These are phyloP conservation scores for Polyploca ridens DNA, from an alignment of 2,888 invertebrate species.

Conservation along the genomic window DNA sequence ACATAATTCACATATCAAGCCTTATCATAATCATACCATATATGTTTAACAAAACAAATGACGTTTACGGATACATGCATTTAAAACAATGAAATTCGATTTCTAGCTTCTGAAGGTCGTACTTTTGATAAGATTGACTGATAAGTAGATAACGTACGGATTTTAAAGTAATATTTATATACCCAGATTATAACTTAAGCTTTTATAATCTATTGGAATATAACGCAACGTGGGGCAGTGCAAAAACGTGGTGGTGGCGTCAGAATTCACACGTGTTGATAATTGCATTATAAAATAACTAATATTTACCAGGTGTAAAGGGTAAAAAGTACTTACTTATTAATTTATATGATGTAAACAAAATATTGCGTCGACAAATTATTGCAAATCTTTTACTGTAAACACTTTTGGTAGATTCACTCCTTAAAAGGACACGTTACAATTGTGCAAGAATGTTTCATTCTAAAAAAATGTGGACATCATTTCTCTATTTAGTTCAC, in stretches of 20 bases:
- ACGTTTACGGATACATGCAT: conserved; percentile 26
- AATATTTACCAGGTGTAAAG: too few species aligned
- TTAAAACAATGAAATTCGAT: conserved; percentile 10
- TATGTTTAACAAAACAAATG: background rate
- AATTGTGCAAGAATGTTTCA: too few species aligned
- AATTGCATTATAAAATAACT: conserved; percentile 8
- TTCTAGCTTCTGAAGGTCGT: conserved; percentile 5
- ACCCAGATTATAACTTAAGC: conserved; percentile 12
- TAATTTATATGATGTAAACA: too few species aligned
- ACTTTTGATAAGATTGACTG: background rate
- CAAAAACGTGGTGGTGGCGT: background rate
- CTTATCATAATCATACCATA: conserved; percentile 1
- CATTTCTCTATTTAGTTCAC: too few species aligned
- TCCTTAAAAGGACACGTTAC: too few species aligned
- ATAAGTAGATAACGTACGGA: conserved; percentile 9
- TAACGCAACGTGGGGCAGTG: background rate
- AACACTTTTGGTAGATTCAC: too few species aligned
- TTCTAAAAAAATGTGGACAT: too few species aligned
- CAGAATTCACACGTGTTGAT: conserved; percentile 3
- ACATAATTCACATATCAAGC: background rate
- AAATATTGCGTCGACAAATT: too few species aligned
- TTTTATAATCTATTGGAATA: background rate
- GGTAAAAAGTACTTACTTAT: too few species aligned
- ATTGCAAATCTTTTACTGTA: too few species aligned
- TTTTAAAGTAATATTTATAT: conserved; percentile 2